A percentile compares a stretch with the other conserved stretches of the same genome.
Conservation (phyloP, 2,797 vertebrate species). For the Platalea minor region DNA sequence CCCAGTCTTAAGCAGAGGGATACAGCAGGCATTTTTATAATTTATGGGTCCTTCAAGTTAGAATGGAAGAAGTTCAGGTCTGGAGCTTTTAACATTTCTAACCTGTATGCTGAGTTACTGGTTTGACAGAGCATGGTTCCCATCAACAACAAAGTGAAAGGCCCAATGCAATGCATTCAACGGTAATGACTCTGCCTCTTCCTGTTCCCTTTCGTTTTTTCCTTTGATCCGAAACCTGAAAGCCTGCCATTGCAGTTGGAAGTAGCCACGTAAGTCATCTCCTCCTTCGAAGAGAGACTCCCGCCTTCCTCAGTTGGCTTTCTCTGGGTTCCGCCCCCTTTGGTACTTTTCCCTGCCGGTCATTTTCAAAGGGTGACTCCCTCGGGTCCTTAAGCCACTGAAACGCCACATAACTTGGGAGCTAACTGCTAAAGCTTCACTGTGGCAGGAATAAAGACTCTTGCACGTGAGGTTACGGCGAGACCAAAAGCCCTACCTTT, state of each 20-base stretch:
- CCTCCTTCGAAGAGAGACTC: not conserved
- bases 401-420: not conserved
- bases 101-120: not conserved
- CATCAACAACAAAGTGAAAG: not conserved
- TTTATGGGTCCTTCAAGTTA: not conserved
- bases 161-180: not conserved
- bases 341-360: not conserved
- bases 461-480: accelerated
- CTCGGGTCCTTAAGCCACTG: not conserved
- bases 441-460: not conserved
- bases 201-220: not conserved
- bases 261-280: not conserved
- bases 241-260: not conserved
- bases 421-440: not conserved
- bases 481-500: not conserved
- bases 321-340: not conserved
- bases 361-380: not conserved
- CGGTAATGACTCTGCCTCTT: not conserved
- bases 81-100: not conserved
- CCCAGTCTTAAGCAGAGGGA: not conserved
- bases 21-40: not conserved
- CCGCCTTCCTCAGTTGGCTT: not conserved
- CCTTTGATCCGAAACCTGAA: not conserved
- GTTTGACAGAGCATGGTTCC: not conserved
- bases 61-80: not conserved